phyloP scores from a whole-genome alignment of 2,888 invertebrate species.

The Metalampra italica region DNA sequence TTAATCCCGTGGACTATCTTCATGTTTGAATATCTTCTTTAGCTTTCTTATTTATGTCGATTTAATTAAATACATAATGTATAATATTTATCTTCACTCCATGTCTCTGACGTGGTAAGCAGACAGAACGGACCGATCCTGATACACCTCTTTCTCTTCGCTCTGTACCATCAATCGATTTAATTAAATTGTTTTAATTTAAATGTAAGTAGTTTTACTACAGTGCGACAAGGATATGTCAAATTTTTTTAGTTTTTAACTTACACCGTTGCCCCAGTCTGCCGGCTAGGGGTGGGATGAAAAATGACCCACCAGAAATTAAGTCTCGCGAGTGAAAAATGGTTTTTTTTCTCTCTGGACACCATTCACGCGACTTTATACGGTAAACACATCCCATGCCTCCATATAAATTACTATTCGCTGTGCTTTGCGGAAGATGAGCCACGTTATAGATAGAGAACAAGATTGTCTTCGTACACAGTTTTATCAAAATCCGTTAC shows the following conservation, averaged over 20 bases:
- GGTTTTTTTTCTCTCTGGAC: slow-evolving; percentile 46
- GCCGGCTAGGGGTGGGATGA: slow-evolving; percentile 54
- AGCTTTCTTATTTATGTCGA: no score
- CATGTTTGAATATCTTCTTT: no score
- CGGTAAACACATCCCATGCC: slow-evolving; percentile 13
- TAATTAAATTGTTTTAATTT: no score
- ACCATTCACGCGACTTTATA: slow-evolving; percentile 32
- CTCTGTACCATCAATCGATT: no score
- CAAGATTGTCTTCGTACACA: slow-evolving; percentile 11
- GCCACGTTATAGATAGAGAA: slow-evolving; percentile 13
- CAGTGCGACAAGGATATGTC: not conserved
- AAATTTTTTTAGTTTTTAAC: slow-evolving; percentile 1
- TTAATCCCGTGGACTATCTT: no score
- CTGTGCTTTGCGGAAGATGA: slow-evolving; percentile 11
- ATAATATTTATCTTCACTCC: no score
- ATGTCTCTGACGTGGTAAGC: no score
- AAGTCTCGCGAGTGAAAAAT: slow-evolving; percentile 69
- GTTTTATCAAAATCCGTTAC: no score
- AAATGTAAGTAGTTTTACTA: not conserved
- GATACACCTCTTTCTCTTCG: no score
- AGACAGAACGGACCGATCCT: no score
- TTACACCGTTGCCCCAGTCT: slow-evolving; percentile 15
- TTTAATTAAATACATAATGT: no score
- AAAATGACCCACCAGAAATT: slow-evolving; percentile 68
- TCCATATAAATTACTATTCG: not conserved